Conservation (phyloP, 2,113 vertebrate genomes). For the Motacilla alba region DNA sequence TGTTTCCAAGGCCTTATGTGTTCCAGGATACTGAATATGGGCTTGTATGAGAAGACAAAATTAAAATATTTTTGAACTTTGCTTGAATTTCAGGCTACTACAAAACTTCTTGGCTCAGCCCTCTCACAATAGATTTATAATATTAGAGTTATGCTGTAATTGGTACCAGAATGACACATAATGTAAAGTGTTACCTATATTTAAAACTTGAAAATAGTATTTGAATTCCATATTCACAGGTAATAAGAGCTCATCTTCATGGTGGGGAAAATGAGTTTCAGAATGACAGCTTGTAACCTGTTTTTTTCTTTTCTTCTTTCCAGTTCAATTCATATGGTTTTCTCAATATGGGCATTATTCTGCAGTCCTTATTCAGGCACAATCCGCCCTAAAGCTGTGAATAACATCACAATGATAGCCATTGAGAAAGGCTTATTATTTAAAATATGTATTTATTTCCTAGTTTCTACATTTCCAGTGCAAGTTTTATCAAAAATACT, state of each 20-base stretch:
- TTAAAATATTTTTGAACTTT: background rate
- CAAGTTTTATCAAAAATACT: background rate
- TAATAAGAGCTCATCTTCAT: conserved; percentile 66
- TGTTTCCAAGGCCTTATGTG: background rate
- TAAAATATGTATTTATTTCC: background rate
- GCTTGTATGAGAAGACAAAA: background rate
- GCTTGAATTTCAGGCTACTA: background rate
- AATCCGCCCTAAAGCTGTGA: background rate
- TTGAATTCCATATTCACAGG: conserved; percentile 71
- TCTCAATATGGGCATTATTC: background rate
- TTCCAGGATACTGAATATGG: background rate
- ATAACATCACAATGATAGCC: background rate
- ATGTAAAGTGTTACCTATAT: conserved; percentile 70
- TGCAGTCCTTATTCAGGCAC: background rate
- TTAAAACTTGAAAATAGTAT: conserved; percentile 75
- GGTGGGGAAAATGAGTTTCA: conserved; percentile 67
- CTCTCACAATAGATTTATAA: conserved; percentile 20
- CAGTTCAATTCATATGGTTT: background rate
- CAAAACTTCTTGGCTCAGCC: background rate
- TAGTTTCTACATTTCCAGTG: background rate
- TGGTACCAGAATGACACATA: conserved; percentile 65
- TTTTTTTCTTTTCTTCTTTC: background rate
- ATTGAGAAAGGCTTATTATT: background rate
- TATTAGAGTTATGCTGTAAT: conserved; percentile 50
- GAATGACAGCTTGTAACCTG: conserved; percentile 59